Base-by-base conservation (phyloP, 2,113 vertebrate species). In the Rallus limicola region DNA sequence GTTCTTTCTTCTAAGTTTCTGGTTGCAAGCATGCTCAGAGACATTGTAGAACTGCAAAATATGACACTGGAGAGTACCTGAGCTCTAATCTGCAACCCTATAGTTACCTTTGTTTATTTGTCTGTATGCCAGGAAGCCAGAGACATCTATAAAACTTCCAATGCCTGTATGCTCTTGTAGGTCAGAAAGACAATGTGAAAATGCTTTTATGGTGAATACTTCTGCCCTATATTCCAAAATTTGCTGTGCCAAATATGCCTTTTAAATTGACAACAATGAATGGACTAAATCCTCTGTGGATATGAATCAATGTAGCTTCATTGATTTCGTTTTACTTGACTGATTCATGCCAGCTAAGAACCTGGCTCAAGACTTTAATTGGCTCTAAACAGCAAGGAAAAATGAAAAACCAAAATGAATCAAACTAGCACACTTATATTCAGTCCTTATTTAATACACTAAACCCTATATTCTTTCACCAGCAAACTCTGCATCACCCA, bases 251-350 rank as follows among this genome's bases (percentile, higher is more conserved):
- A 95, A 94, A 80, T 88, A 69, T 2, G 15, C 16, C 16, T 87
- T 97, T 91, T 80, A 59, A 70, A 55, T 64, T 83, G 53, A 78
- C 69, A 88, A 18, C 75, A 88, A 48, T 48, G 60, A 92, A 86
- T 48, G 42, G 46, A 87, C 69, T 59, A 71, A 56, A 75, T 78
- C 78, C 64, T 92, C 87, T 76, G 78, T 62, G 85, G 26, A 28
- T 77, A 86, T 77, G 58, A 93, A 95, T 86, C 84, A 64, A 77
- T 52, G 40, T n/a, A 59, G 29, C 26, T 82, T 90, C 62, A 92
- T 58, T 84, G 76, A 96, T 92, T 97, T 93, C n/a, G 79, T 79
- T 86, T 93, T 88, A 81, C 28, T 92, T 93, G 80, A 68, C 65
- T 58, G 87, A 86, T 82, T 95, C 33, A 26, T 87, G 67, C 52